Evolutionary conservation across 1,140 invertebrate genomes (phyloP).

Genomic region (Aricia agestis): DNA sequence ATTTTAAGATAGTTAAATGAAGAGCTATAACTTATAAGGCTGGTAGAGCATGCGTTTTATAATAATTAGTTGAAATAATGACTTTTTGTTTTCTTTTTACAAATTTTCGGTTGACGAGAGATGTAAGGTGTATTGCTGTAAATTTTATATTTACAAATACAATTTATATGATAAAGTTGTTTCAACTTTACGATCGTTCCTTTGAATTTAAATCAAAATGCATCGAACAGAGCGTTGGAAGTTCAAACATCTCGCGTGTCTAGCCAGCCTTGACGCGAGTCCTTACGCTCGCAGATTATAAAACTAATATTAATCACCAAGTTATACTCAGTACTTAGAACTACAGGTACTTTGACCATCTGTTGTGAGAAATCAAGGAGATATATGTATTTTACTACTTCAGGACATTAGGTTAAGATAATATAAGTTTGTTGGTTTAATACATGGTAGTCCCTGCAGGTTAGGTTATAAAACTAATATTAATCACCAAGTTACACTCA

Average conservation of each 20-base stretch:
- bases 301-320: constrained; percentile 8
- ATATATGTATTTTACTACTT: not conserved
- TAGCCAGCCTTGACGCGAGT: constrained; percentile 21
- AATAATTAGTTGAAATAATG: no score
- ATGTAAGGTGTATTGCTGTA: no score
- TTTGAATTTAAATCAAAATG: constrained; percentile 2
- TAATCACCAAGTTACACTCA: not conserved
- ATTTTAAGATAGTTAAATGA: no score
- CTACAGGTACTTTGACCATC: not conserved
- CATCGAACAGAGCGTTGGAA: constrained; percentile 14
- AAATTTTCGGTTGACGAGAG: no score
- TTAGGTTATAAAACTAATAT: constrained; percentile 13
- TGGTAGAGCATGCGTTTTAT: no score
- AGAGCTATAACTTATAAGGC: no score
- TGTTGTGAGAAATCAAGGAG: not conserved
- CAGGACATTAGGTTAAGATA: no score
- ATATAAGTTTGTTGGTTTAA: no score
- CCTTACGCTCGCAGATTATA: constrained; percentile 13
- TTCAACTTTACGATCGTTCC: not conserved
- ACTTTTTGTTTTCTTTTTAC: no score
- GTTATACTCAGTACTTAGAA: not conserved
- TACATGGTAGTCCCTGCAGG: no score
- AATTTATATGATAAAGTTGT: no score
- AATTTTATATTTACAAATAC: no score
- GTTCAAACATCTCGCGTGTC: constrained; percentile 27